phyloP scores from a whole-genome alignment of 2,113 vertebrate genomes.

The Fregata magnificens region DNA sequence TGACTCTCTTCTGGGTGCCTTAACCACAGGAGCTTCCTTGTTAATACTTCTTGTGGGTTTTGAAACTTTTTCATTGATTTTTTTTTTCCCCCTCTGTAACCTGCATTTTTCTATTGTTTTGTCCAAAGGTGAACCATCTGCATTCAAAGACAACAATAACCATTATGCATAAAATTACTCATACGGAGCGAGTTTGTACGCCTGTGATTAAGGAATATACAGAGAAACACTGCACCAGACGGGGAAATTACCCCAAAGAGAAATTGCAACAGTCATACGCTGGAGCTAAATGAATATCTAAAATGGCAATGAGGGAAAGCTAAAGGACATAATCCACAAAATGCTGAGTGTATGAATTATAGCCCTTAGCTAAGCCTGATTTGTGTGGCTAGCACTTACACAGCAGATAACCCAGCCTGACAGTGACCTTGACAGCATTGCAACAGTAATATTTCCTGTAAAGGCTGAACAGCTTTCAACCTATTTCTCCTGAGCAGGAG shows the following conservation, averaged over 20 bases:
- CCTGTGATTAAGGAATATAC: not conserved
- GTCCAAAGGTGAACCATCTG: not conserved
- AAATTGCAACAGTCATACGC: not conserved
- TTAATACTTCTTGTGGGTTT: not conserved
- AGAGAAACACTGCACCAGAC: not conserved
- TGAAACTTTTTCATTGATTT: not conserved
- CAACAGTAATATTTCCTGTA: constrained; percentile 29
- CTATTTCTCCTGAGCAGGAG: constrained; percentile 2
- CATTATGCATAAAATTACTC: not conserved
- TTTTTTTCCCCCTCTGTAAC: rapidly evolving
- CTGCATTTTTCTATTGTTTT: not conserved
- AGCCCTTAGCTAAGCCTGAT: constrained; percentile 21
- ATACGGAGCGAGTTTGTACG: not conserved
- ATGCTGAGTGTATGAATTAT: not conserved
- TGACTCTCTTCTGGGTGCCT: not conserved
- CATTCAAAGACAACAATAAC: not conserved
- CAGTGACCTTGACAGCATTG: constrained; percentile 56
- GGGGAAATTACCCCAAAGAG: not conserved
- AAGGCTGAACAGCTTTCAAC: constrained; percentile 7
- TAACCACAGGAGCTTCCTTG: not conserved
- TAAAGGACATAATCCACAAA: constrained; percentile 3
- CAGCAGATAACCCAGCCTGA: constrained; percentile 34
- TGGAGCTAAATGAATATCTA: not conserved
- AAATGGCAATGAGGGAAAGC: not conserved
- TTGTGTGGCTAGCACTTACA: not conserved